These are phyloP conservation scores for Chelon labrosus DNA, from an alignment of 2,797 vertebrate genomes.

Conservation along the genomic window DNA sequence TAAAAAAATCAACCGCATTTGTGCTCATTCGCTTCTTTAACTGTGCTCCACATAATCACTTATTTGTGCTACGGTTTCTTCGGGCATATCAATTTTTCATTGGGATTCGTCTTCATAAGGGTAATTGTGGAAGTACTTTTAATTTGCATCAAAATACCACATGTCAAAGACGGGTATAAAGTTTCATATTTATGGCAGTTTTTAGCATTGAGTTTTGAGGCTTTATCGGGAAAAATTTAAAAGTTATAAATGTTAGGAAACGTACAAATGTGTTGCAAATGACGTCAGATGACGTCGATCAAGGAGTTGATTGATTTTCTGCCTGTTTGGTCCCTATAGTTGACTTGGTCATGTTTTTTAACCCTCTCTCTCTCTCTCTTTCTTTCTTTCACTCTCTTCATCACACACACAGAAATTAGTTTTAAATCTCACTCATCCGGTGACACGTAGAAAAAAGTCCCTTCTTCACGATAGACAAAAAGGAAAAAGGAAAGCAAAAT, in stretches of 20 bases:
- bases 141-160: slow-evolving; percentile 35
- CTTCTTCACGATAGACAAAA: slow-evolving; percentile 41
- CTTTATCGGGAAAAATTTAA: slow-evolving; percentile 8
- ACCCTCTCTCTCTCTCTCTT: slow-evolving; percentile 27
- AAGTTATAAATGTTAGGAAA: neutral
- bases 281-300: slow-evolving; percentile 57
- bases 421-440: slow-evolving; percentile 36
- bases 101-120: neutral
- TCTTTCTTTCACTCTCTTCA: slow-evolving; percentile 15
- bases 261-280: neutral
- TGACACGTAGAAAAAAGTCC: slow-evolving; percentile 56
- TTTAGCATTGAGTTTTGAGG: slow-evolving; percentile 29
- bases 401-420: slow-evolving; percentile 33
- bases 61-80: slow-evolving; percentile 34
- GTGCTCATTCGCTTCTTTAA: slow-evolving; percentile 38
- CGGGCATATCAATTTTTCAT: slow-evolving; percentile 5
- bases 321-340: slow-evolving; percentile 77
- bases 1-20: slow-evolving; percentile 47
- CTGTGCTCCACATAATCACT: slow-evolving; percentile 50
- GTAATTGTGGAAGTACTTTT: slow-evolving; percentile 1
- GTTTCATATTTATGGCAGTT: slow-evolving; percentile 43
- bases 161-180: neutral
- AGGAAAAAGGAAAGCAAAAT: slow-evolving; percentile 13
- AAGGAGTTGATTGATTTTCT: slow-evolving; percentile 69
- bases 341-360: slow-evolving; percentile 57